Base-by-base conservation (phyloP, 1,140 invertebrate genomes). In the Campoletis sonorensis region DNA sequence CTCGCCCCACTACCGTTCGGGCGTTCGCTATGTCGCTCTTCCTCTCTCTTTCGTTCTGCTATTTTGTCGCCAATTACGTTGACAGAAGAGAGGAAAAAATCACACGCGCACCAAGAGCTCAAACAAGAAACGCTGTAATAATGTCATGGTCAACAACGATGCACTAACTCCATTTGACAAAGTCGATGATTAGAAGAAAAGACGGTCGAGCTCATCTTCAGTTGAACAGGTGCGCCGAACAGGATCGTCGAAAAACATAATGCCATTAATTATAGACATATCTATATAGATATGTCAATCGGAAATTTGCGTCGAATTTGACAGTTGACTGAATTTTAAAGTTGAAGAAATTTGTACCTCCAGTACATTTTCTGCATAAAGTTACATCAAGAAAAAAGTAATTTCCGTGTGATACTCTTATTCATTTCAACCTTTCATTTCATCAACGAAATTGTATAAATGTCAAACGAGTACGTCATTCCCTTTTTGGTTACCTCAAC, bases 121-220 rank as follows among this genome's bases (percentile, higher is more conserved):
- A 40, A 77, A 77, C 13, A 40, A 77, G 75, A 77, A 77, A 77
- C 26, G 64, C 30, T 77, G 75, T 77, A 77, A 68, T 79, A 79
- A 68, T 68, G 61, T 71, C 78, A 79, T 79, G 78, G 67, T 77
- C 70, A 79, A 79, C 78, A 79, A 79, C 78, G 68, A 79, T 79
- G 40, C n/a, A n/a, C n/a, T 77, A 79, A 68, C 70, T 58, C 26
- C 70, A 70, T 40, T 77, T 30, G 75, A 27, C 75, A 54, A 54
- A 64, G 54, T 54, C 15, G 37, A 77, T 77, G 75, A 77, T 77
- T 77, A 51, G 23, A 13, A 16, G 23, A 64, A 77, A 67, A 27
- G 23, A 67, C 13, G 18, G 23, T n/a, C n/a, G 61, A 27, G 23
- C 3, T 30, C 21, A 58, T 64, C 30, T 64, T n/a, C 75, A 40